Base-by-base conservation (phyloP, 37 sponge, comb jelly and placozoan species). In the Diacarnus erythraeanus region DNA sequence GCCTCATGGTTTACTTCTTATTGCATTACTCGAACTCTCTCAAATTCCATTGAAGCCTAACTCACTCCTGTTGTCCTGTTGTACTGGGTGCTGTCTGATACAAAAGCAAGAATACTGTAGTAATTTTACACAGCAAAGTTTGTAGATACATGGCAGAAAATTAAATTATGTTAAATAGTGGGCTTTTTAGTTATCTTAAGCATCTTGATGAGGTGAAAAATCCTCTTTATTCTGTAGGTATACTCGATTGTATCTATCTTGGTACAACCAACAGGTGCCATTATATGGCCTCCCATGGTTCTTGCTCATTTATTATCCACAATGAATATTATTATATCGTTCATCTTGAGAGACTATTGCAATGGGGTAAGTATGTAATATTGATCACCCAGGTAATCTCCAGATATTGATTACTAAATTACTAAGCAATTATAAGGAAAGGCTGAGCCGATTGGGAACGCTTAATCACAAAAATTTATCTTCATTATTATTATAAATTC, bases 1-100 rank as follows among this genome's bases (percentile, higher is more conserved):
- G 65, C 75, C 36, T 91, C 90, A 15, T 95, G 96, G 96, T 92
- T 92, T 64, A 77, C 77, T 17, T 85, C 92, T 76, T 95, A 95
- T 71, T 89, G 85, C 47, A 76, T 89, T 54, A 79, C 90, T 5
- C 86, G 96, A 34, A 92, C 96, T 2, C 84, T 95, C 42, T 80
- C 85, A 69, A 95, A 92, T 60, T 80, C 87, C 30, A 23, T 92
- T 56, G 96, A 95, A 61, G 66, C 93, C 41, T 42, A 64, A 4
- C 79, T 95, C n/a, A 76, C 81, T 20, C 69, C 81, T 27, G 65
- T 83, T 0, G 77, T 79, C 4, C 64, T 95, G 21, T 84, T 72
- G 74, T 80, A 69, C 71, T 91, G 87, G 84, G n/a, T 82, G 37
- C 29, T 34, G 44, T 79, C 87, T 15, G 43, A 29, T 54, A n/a